Evolutionary conservation across 2,113 vertebrate genomes (phyloP).

Genomic region (Acanthisitta chloris): DNA sequence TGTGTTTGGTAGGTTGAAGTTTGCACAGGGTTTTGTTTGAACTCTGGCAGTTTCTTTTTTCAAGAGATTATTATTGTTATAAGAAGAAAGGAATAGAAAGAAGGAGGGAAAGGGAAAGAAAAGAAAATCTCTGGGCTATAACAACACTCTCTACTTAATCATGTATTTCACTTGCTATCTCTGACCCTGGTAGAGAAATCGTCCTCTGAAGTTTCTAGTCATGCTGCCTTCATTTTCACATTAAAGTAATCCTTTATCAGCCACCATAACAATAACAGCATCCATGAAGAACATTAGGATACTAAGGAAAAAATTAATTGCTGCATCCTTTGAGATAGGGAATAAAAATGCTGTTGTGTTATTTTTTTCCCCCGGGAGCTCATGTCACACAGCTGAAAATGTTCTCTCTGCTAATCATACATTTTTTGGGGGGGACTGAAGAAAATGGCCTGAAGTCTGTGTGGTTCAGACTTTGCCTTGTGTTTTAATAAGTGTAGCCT

Average conservation of each 20-base stretch:
- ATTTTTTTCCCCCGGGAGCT: neutral
- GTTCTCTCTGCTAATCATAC: neutral
- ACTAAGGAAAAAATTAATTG: conserved; percentile 1
- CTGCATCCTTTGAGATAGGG: neutral
- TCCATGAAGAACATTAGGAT: neutral
- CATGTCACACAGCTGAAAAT: neutral
- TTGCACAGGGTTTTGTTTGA: neutral
- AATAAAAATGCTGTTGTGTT: neutral
- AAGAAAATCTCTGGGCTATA: neutral
- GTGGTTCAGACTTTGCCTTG: neutral
- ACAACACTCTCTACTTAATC: neutral
- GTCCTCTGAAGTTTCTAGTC: conserved; percentile 18
- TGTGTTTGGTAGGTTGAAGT: neutral
- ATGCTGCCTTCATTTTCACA: conserved; percentile 14
- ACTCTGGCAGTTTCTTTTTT: neutral
- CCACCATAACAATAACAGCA: neutral
- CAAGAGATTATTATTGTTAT: neutral
- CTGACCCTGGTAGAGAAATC: neutral
- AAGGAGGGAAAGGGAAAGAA: neutral
- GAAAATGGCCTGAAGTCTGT: neutral
- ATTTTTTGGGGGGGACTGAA: neutral
- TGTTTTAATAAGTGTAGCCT: neutral
- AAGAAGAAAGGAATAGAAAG: neutral
- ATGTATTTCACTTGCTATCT: neutral
- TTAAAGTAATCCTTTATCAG: neutral